Base-by-base conservation (phyloP, 2,888 invertebrate genomes). In the Lingula anatina region DNA sequence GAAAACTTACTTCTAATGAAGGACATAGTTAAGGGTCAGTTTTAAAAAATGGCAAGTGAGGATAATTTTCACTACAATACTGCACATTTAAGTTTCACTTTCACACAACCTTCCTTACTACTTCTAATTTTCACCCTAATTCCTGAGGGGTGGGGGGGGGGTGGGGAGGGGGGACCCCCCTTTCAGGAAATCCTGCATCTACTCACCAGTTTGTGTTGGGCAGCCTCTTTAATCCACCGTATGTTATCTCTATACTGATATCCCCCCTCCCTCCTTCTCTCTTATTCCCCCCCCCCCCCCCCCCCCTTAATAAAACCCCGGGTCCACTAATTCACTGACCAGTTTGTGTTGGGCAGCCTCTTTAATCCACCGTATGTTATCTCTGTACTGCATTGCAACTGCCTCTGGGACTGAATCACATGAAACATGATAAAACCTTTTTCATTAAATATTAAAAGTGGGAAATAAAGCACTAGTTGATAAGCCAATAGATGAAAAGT, bases 341-440 rank as follows among this genome's bases (percentile, higher is more conserved):
- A 84, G 62, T 54, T 80, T 71, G 60, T 84, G 81, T 42, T 71
- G 59, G 2, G 77, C 79, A 2, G 83, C 83, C 57, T 81, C 78
- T 46, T 73, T 69, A 49, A 84, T 82, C 84, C 84, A 84, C 38
- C 75, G 72, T 23, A 81, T 68, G 67, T 84, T 84, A 69, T 84
- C 83, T 37, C 63, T 63, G 61, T 83, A 83, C 55, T 84, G 83
- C 46, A 80, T 78, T 40, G 70, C 72, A 2, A 80, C 79, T 35
- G 68, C 67, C n/a, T 67, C 67, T 18, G 81, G 75, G 24, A 79
- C 80, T 79, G 27, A 1, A 7, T 64, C 62, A 41, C 68, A 59
- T 53, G 82, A 83, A 68, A 84, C 62, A 54, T 79, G 70, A 60
- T 84, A 81, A 41, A 71, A 60, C 2, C 80, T 79, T 62, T 31